These are phyloP conservation scores for Busseola fusca DNA, from an alignment of 2,888 invertebrate genomes.

Conservation along the genomic window DNA sequence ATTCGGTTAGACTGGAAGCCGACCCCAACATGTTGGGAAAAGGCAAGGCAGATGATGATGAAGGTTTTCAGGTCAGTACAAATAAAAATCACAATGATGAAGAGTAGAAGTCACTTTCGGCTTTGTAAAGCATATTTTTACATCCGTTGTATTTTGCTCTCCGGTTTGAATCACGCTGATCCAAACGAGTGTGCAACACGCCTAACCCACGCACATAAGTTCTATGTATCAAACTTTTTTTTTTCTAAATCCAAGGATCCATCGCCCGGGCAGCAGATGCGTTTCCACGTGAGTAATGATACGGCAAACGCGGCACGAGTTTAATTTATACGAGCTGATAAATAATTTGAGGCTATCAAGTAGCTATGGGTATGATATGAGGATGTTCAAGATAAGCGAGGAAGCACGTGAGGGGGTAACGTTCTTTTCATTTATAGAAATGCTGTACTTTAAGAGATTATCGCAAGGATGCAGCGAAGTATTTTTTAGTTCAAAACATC, in stretches of 20 bases:
- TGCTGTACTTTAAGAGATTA: not conserved
- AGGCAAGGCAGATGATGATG: no score
- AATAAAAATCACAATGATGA: not conserved
- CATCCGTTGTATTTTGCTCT: not conserved
- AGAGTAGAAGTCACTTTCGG: not conserved
- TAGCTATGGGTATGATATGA: slow-evolving; percentile 36
- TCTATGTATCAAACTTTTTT: slow-evolving; percentile 46
- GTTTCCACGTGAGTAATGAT: slow-evolving; percentile 67
- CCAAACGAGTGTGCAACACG: not conserved
- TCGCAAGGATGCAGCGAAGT: not conserved
- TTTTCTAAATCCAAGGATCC: slow-evolving; percentile 61
- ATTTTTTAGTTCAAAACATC: not conserved
- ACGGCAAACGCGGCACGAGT: slow-evolving; percentile 57
- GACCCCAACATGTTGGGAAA: no score
- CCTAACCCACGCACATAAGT: not conserved
- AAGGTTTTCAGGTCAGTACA: not conserved
- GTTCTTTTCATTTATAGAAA: not conserved
- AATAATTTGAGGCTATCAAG: slow-evolving; percentile 74
- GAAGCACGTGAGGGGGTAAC: slow-evolving; percentile 8
- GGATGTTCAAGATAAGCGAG: not conserved
- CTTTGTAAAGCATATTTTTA: not conserved
- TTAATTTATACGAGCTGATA: slow-evolving; percentile 74
- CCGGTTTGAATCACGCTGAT: not conserved
- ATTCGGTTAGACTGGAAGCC: no score
- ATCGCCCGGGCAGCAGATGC: slow-evolving; percentile 70